Evolutionary conservation across 2,113 vertebrate species (phyloP), one percentile per base, ranked within the genome.

Genomic region (Oncorhynchus gorbuscha): DNA sequence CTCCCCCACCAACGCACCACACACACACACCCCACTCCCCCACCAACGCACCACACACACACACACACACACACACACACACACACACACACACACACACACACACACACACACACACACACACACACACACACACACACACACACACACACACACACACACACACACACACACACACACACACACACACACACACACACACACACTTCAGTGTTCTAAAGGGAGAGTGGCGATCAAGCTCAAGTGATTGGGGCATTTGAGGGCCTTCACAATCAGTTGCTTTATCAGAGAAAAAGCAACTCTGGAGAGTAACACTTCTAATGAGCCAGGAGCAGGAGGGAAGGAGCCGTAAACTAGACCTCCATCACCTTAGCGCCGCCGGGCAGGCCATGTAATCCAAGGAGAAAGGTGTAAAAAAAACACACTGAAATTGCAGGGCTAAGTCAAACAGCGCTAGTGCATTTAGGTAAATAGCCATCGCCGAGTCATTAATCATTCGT

Each of bases 191-290:
- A 51, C 45, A 24, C 61, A 64, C 13, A 12, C 26, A 28, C 9
- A 26, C 9, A 26, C 3, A 26, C 18, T 22, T 49, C 4, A 11
- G n/a, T 48, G 69, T n/a, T 20, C 4, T 18, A 14, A 14, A 48
- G 30, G 35, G 35, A 9, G 30, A 39, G 32, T 18, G 70, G 75
- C 18, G 9, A 45, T 3, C 2, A 66, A 11, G 30, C 49, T 80
- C 73, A 72, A 82, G 81, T 84, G 84, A 88, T 85, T 88, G 76
- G 79, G 75, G 76, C 51, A 22, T 8, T 79, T 78, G 66, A 65
- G 67, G 13, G 78, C 18, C 28, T 71, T 62, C 4, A n/a, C 65
- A 76, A 87, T 82, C 83, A 77, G 75, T 72, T 70, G 35, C 65
- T 67, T 67, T 51, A 24, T 18, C 51, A 14, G 18, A 18, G 16